These are phyloP conservation scores for Plecotus auritus DNA, from an alignment of 2,113 vertebrate species.

Conservation along the genomic window DNA sequence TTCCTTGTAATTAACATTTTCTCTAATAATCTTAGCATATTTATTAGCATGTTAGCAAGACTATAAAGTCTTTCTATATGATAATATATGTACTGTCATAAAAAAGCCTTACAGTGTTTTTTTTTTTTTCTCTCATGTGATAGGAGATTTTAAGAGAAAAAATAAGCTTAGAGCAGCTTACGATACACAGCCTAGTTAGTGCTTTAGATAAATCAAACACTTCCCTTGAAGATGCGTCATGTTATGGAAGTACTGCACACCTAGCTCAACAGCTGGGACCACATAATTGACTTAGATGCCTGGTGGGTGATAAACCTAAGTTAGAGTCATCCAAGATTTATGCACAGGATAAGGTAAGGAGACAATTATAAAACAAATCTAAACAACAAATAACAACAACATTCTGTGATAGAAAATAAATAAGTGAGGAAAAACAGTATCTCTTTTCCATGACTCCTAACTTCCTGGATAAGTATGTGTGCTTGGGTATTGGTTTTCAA, in stretches of 20 bases:
- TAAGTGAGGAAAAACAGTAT: neutral
- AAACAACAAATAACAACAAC: constrained; percentile 49
- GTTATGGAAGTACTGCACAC: neutral
- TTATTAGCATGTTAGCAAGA: neutral
- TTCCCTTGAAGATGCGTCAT: neutral
- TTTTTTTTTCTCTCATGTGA: neutral
- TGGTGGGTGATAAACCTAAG: constrained; percentile 57
- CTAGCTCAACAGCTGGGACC: constrained; percentile 35
- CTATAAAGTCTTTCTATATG: neutral
- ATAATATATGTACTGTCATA: neutral
- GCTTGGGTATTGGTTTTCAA: neutral
- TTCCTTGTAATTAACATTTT: neutral
- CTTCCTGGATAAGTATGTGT: neutral
- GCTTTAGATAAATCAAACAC: constrained; percentile 53
- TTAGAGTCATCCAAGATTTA: constrained; percentile 57
- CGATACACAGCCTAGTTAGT: neutral
- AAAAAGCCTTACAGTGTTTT: neutral
- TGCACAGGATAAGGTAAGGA: constrained; percentile 36
- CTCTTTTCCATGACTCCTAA: neutral
- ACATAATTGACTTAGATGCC: constrained; percentile 58
- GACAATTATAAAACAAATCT: constrained; percentile 45
- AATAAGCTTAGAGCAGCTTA: neutral
- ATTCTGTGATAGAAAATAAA: constrained; percentile 39
- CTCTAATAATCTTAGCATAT: neutral
- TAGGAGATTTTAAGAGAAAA: neutral